Conservation (phyloP, 2,888 invertebrate genomes). For the Pomacea canaliculata region DNA sequence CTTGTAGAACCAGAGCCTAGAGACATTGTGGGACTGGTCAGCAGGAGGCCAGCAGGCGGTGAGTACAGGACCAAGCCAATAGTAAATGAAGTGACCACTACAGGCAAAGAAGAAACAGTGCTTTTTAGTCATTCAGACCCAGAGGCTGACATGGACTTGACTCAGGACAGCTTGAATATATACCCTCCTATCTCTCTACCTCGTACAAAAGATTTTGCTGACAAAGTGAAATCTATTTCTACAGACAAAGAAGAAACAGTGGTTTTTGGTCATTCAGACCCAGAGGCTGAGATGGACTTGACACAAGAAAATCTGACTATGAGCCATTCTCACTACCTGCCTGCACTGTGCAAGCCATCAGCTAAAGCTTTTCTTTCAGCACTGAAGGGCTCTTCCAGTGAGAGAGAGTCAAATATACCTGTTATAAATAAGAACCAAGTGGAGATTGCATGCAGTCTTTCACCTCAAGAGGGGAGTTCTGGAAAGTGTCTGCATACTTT, state of each 20-base stretch:
- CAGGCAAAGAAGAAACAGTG: not conserved
- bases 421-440: no score
- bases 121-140: not conserved
- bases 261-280: not conserved
- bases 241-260: conserved; percentile 1
- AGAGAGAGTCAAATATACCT: no score
- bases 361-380: no score
- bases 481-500: no score
- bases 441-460: no score
- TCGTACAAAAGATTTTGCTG: no score
- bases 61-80: not conserved
- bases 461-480: no score
- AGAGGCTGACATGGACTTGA: conserved; percentile 4
- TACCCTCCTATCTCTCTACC: no score
- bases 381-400: no score
- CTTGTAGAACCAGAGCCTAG: not conserved
- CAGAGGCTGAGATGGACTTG: conserved; percentile 6
- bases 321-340: no score
- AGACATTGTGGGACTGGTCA: conserved; percentile 16
- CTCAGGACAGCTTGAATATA: not conserved
- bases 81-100: not conserved
- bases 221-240: no score
- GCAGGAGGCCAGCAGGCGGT: not conserved
- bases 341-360: no score
- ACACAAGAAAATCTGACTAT: not conserved